Evolutionary conservation across 2,113 vertebrate genomes (phyloP), one percentile per base, ranked within the genome.

Genomic region (Otolemur garnettii): DNA sequence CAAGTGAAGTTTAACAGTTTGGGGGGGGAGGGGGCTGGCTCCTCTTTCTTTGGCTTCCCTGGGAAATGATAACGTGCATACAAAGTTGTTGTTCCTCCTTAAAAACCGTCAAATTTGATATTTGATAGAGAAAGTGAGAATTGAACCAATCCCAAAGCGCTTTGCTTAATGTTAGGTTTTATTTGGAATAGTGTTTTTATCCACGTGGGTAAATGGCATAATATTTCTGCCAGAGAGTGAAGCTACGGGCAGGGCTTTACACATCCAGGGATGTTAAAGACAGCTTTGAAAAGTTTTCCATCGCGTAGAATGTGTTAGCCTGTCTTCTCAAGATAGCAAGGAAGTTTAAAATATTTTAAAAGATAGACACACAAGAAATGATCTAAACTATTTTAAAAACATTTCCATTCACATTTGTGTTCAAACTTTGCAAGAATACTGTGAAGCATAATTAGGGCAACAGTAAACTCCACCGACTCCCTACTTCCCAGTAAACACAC

Each of bases 161-260:
- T 74, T 82, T 90, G 59, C n/a, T 87, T 83, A 62, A 74, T 92
- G 69, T 89, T 90, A 86, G n/a, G 6, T 83, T 79, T 88, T 84
- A 80, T 91, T 84, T 77, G 83, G 69, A 94, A 74, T 24, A 53
- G 8, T 85, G 59, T 82, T 95, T 91, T 96, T 72, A 80, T 93
- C 35, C 86, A 13, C 11, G 1, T 91, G 81, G 22, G 24, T 35
- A 59, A 91, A 74, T 42, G n/a, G 24, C 22, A 7, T 53, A 74
- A 35, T 85, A 90, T 95, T 88, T 87, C 57, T 90, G 17, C n/a
- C 62, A 66, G 60, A 77, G 62, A 83, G 92, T 22, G 30, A 95
- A 95, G 35, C 45, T 64, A 57, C 35, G 35, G 80, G 33, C 60
- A 90, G 55, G 79, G 71, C 38, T 94, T 62, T 30, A 64, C 38